Evolutionary conservation across 2,888 invertebrate genomes (phyloP).

Genomic region (Callyntrura sp.): DNA sequence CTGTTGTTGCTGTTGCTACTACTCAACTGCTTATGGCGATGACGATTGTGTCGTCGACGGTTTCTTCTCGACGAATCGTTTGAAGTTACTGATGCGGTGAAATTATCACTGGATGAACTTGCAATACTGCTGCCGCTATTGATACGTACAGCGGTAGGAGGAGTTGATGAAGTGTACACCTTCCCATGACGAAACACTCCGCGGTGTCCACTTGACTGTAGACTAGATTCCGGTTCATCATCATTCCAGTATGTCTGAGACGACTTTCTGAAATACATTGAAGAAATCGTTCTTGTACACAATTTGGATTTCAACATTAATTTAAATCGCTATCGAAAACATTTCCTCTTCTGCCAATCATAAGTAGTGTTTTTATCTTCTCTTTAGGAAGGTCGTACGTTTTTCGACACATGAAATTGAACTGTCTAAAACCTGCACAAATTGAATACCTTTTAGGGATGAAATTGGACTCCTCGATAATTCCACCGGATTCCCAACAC

Average conservation of each 20-base stretch:
- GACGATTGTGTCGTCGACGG: conserved; percentile 78
- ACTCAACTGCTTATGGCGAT: conserved; percentile 73
- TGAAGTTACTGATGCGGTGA: conserved; percentile 47
- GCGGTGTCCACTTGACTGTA: conserved; percentile 60
- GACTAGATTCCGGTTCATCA: conserved; percentile 80
- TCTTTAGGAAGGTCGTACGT: too few relatives aligned
- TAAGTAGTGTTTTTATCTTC: too few relatives aligned
- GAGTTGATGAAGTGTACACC: conserved; percentile 68
- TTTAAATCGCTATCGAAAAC: too few relatives aligned
- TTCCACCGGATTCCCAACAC: conserved; percentile 91
- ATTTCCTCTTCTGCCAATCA: too few relatives aligned
- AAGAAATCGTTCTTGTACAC: too few relatives aligned
- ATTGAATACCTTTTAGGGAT: conserved; percentile 80
- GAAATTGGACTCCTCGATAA: conserved; percentile 81
- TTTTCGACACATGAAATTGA: too few relatives aligned
- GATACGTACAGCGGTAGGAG: conserved; percentile 47
- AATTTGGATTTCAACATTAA: too few relatives aligned
- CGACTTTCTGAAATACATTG: conserved; percentile 66
- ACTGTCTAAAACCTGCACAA: too few relatives aligned
- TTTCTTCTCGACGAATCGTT: conserved; percentile 79
- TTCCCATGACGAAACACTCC: conserved; percentile 68
- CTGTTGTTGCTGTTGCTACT: conserved; percentile 36
- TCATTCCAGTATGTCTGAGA: conserved; percentile 74
- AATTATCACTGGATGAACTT: conserved; percentile 14
- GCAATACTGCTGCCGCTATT: conserved; percentile 9